Percentiles rank a stretch among this genome's conserved stretches.
Evolutionary conservation across 1,140 invertebrate species (phyloP).

Genomic region (Tigriopus japonicus): DNA sequence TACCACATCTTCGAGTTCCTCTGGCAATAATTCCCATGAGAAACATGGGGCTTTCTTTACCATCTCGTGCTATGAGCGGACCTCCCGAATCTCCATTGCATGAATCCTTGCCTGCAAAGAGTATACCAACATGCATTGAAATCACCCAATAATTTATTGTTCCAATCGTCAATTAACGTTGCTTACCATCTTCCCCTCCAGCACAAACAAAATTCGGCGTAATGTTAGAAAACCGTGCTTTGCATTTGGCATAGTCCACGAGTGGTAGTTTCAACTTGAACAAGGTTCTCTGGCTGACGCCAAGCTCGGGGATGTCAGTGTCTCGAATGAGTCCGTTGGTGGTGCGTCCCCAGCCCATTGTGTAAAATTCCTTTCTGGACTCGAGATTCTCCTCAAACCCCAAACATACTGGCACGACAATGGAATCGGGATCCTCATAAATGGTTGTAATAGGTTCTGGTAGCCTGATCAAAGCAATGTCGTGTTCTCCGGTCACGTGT

Average conservation of each 20-base stretch:
- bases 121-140: no score
- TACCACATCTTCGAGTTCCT: conserved; percentile 14
- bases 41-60: not conserved
- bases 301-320: no score
- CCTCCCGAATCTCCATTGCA: conserved; percentile 53
- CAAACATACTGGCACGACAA: conserved; percentile 6
- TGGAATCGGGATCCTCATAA: not conserved
- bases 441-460: not conserved
- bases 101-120: conserved; percentile 26
- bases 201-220: not conserved
- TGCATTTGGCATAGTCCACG: no score
- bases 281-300: no score
- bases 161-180: no score
- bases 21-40: not conserved
- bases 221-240: no score
- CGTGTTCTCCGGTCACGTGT: not conserved
- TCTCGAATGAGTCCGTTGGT: not conserved
- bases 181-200: not conserved
- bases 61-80: conserved; percentile 32
- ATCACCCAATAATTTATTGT: no score
- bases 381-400: conserved; percentile 4
- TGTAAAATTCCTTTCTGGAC: no score
- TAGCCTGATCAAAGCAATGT: not conserved
- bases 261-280: no score
- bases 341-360: not conserved